Evolutionary conservation across 2,113 vertebrate genomes (phyloP).

Genomic region (Oreotragus oreotragus): DNA sequence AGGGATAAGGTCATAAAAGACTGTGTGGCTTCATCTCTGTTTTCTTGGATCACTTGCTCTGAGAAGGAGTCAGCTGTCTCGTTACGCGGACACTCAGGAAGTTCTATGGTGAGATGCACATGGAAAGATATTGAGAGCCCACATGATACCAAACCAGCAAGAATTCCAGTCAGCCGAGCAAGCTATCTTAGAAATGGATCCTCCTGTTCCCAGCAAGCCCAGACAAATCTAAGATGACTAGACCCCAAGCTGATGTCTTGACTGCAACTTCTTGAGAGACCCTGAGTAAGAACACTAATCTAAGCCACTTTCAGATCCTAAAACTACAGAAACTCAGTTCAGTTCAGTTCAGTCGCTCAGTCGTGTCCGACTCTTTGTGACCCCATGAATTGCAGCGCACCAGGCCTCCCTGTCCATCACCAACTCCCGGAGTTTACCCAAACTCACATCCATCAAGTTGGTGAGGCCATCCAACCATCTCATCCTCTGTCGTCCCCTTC

Average conservation of each 20-base stretch:
- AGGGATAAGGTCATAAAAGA: neutral
- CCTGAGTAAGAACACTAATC: neutral
- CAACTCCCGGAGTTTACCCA: no score
- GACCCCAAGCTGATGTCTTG: neutral
- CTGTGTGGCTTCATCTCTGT: neutral
- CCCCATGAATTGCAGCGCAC: rapidly evolving
- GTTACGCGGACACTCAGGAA: neutral
- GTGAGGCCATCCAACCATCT: no score
- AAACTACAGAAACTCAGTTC: neutral
- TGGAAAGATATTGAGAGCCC: neutral
- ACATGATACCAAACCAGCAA: neutral
- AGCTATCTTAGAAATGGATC: neutral
- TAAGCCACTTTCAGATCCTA: neutral
- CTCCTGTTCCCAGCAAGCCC: neutral
- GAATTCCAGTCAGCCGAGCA: neutral
- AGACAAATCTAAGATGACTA: neutral
- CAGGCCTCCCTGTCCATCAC: neutral
- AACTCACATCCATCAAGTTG: no score
- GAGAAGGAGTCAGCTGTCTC: neutral
- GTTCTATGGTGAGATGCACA: neutral
- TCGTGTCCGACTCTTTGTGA: rapidly evolving
- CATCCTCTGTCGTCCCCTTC: no score
- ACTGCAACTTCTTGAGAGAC: neutral
- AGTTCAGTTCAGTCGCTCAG: neutral
- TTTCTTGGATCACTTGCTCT: neutral